Percentiles rank a stretch among this genome's conserved stretches.
These are phyloP conservation scores for Trialeurodes vaporariorum DNA, from an alignment of 1,140 invertebrate species.

Conservation along the genomic window DNA sequence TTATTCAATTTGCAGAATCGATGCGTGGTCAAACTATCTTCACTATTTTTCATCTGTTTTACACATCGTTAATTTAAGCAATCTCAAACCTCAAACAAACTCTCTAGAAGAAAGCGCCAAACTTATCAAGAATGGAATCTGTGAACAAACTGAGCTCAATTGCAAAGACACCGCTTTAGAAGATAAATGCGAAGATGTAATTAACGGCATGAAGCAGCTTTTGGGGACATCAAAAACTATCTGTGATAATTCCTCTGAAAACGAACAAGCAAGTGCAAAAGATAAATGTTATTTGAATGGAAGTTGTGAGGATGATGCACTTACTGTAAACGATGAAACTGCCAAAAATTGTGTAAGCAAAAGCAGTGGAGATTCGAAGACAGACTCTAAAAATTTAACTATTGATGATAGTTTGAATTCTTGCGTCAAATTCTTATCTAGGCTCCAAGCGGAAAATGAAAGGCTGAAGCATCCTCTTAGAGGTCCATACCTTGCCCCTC, in stretches of 20 bases:
- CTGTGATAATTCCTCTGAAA: too few relatives aligned
- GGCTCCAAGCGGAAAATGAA: neutral
- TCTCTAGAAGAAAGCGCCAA: neutral
- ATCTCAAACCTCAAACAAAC: neutral
- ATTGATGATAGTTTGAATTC: neutral
- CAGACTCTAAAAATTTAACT: neutral
- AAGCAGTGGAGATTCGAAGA: neutral
- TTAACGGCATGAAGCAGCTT: neutral
- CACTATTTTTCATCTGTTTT: conserved; percentile 57
- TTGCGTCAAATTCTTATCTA: neutral
- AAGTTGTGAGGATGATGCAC: neutral
- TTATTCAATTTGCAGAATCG: conserved; percentile 41
- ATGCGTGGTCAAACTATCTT: conserved; percentile 62
- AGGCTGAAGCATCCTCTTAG: conserved; percentile 35
- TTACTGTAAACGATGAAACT: neutral
- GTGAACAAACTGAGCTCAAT: neutral
- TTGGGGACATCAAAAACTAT: neutral
- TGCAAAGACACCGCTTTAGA: too few relatives aligned
- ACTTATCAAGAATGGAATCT: neutral
- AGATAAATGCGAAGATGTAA: neutral
- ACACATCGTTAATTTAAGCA: conserved; percentile 4
- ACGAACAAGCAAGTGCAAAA: neutral
- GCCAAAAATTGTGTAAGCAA: neutral
- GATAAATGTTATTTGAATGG: neutral
- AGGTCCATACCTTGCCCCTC: conserved; percentile 66